Evolutionary conservation across 2,113 vertebrate genomes (phyloP), one percentile per base, ranked within the genome.

Genomic region (Odontophorus gujanensis): DNA sequence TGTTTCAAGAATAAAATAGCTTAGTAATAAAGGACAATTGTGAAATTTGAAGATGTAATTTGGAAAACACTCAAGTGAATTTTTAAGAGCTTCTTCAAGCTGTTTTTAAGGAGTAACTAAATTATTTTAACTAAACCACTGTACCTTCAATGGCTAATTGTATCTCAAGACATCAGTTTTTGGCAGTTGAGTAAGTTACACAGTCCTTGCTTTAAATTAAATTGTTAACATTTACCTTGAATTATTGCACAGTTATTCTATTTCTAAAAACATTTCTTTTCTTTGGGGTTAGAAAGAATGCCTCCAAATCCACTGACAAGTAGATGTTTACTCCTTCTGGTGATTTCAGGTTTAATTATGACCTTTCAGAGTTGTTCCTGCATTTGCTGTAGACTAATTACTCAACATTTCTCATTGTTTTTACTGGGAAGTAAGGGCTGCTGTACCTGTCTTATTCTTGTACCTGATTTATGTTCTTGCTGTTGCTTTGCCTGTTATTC

Each of bases 311-410:
- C 1, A 2, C 51, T 93, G 88, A 65, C 80, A 78, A 2, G 11
- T 90, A 74, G 20, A 38, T 63, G 59, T 85, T 92, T 83, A 71
- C 34, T 74, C 66, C 17, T 75, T 47, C 42, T 90, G 73, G 28
- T 83, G 83, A 92, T 88, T 95, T 92, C 69, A 86, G 45, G 43
- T 88, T 93, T 95, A 47, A 57, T 32, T 48, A 48, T 82, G 92
- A 93, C 85, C 68, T 94, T 92, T 88, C 26, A 34, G 67, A 76
- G 28, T 77, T 80, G 43, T 62, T 92, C 20, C n/a, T 92, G 38
- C 40, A 45, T 81, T 83, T 93, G 32, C 34, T 21, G 7, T 36
- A 59, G 61, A 43, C 45, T 12, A 18, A 74, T 63, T 74, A 68
- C 77, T 90, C 68, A 48, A 45, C 38, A 43, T 78, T 89, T 91